Evolutionary conservation across 2,888 invertebrate genomes (phyloP).

Genomic region (Xanthorhoe spadicearia): DNA sequence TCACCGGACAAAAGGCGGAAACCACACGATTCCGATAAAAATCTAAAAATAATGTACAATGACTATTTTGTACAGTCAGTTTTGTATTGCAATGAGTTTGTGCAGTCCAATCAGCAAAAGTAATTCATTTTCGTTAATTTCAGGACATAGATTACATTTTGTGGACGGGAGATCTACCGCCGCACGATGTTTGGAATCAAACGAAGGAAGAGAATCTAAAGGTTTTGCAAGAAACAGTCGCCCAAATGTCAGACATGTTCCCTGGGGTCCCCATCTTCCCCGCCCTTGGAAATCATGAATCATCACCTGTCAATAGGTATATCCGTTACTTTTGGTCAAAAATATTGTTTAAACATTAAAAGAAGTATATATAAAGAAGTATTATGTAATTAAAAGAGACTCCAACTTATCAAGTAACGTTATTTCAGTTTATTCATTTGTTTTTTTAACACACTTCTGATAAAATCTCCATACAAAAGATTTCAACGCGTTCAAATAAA

Average conservation of each 20-base stretch:
- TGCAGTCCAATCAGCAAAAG: background rate
- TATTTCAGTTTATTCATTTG: background rate
- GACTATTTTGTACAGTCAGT: background rate
- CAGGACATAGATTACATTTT: conserved; percentile 96
- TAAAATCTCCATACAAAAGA: conserved; percentile 6
- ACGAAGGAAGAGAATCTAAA: conserved; percentile 94
- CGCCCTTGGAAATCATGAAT: conserved; percentile 98
- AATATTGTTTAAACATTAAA: too few relatives aligned
- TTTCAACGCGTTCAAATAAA: conserved; percentile 17
- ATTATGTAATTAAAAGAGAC: background rate
- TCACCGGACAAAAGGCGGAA: background rate
- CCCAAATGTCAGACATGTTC: conserved; percentile 93
- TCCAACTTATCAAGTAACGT: too few relatives aligned
- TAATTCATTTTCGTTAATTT: conserved; percentile 39
- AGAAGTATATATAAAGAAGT: too few relatives aligned
- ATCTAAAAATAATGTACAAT: background rate
- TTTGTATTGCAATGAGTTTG: background rate
- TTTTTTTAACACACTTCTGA: background rate
- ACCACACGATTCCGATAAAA: background rate
- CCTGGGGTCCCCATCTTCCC: conserved; percentile 97
- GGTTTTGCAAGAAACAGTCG: conserved; percentile 93
- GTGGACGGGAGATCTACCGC: conserved; percentile 98
- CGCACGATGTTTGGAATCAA: conserved; percentile 98
- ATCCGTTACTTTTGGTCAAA: too few relatives aligned
- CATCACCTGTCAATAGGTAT: conserved; percentile 96